These are phyloP conservation scores for Drosophila sechellia DNA, from an alignment of 1,140 invertebrate species.

Conservation along the genomic window DNA sequence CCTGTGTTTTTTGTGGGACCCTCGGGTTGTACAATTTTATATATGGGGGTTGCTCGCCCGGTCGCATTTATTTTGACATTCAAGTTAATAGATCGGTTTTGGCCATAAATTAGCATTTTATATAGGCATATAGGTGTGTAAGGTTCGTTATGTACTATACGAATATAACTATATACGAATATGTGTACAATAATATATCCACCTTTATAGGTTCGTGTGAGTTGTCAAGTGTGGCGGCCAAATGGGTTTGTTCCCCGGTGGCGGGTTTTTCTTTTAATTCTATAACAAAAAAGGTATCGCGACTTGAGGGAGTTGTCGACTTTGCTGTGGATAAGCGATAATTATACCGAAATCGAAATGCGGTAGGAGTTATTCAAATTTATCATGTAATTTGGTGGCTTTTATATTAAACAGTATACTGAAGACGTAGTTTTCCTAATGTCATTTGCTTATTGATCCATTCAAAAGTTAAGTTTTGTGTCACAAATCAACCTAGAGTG, in stretches of 20 bases:
- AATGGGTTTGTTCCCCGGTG: constrained; percentile 24
- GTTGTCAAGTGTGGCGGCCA: constrained; percentile 29
- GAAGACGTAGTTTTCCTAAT: no score
- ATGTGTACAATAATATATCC: neutral
- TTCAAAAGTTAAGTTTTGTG: no score
- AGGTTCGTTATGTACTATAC: constrained; percentile 1
- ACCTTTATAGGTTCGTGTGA: constrained; percentile 22
- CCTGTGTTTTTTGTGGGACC: constrained; percentile 23
- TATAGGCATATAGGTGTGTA: constrained; percentile 57
- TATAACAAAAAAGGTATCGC: constrained; percentile 3
- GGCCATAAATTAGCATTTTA: constrained; percentile 82
- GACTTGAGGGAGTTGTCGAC: constrained; percentile 2
- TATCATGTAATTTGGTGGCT: neutral
- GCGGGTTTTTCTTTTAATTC: constrained; percentile 23
- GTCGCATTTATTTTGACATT: constrained; percentile 79
- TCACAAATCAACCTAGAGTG: no score
- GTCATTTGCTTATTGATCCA: no score
- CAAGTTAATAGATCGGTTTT: constrained; percentile 83
- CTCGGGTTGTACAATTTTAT: neutral
- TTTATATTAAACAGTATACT: no score
- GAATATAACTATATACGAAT: neutral
- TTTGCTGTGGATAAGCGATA: constrained; percentile 21
- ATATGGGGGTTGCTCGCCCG: constrained; percentile 46
- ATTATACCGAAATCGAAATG: constrained; percentile 16
- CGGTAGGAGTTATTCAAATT: neutral